Conservation (phyloP, 2,113 vertebrate genomes). For the Psittacula cyanocephala region DNA sequence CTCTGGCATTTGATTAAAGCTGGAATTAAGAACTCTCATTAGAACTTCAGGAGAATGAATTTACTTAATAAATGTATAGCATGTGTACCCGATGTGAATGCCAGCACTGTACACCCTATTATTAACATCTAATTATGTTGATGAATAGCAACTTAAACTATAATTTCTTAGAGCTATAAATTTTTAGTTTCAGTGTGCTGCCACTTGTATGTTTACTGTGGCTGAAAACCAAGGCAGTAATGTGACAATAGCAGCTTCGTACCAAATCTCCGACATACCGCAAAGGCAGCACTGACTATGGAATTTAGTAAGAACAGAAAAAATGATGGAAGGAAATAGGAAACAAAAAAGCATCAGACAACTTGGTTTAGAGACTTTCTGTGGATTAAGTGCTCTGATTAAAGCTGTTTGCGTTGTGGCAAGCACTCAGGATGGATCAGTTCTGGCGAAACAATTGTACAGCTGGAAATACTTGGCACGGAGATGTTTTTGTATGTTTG, state of each 20-base stretch:
- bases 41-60: constrained; percentile 53
- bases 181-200: constrained; percentile 55
- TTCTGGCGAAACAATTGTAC: background rate
- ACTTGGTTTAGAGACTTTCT: background rate
- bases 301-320: background rate
- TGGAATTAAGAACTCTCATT: constrained; percentile 61
- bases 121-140: constrained; percentile 69
- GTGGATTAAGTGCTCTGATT: background rate
- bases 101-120: constrained; percentile 6
- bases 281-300: background rate
- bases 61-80: constrained; percentile 51
- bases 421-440: background rate
- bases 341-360: background rate
- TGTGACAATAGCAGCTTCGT: background rate
- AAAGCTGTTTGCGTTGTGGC: background rate
- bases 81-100: constrained; percentile 42
- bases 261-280: background rate
- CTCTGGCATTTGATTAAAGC: constrained; percentile 67
- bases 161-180: constrained; percentile 57
- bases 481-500: background rate
- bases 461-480: constrained; percentile 2
- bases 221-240: constrained; percentile 7
- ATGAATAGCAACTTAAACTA: constrained; percentile 69
- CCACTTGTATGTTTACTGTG: constrained; percentile 48
- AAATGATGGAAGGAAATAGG: background rate